Evolutionary conservation across 2,797 vertebrate genomes (phyloP).

Genomic region (Typhlichthys eigenmanni): DNA sequence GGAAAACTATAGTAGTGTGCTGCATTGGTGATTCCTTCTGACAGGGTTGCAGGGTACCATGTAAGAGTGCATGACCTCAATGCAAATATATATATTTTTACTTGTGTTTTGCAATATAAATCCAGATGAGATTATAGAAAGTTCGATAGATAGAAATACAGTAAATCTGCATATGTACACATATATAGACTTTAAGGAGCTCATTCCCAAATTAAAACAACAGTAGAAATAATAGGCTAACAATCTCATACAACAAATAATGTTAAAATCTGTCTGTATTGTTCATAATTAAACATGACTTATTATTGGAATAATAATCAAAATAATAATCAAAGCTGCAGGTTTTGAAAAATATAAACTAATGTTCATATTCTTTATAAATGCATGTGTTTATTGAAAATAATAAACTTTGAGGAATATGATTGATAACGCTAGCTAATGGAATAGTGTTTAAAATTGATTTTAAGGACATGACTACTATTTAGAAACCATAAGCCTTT

Average conservation of each 20-base stretch:
- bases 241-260: conserved; percentile 4
- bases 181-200: not conserved
- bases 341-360: too few species aligned
- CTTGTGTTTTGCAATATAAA: not conserved
- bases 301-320: too few species aligned
- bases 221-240: not conserved
- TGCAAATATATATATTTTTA: conserved; percentile 45
- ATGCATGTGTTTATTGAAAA: too few species aligned
- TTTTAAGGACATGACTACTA: not conserved
- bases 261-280: too few species aligned
- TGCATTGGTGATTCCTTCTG: conserved; percentile 85
- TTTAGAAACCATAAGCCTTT: not conserved
- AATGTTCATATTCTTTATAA: too few species aligned
- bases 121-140: not conserved
- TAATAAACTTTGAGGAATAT: too few species aligned
- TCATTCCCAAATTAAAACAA: not conserved
- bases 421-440: not conserved
- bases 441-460: not conserved
- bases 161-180: not conserved
- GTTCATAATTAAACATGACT: too few species aligned
- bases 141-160: not conserved
- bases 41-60: conserved; percentile 86
- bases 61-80: conserved; percentile 82
- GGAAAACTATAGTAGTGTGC: conserved; percentile 82
- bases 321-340: too few species aligned